A percentile compares a stretch with the other conserved stretches of the same genome.
Evolutionary conservation across 2,888 invertebrate genomes (phyloP).

Genomic region (Callyntrura sp.): DNA sequence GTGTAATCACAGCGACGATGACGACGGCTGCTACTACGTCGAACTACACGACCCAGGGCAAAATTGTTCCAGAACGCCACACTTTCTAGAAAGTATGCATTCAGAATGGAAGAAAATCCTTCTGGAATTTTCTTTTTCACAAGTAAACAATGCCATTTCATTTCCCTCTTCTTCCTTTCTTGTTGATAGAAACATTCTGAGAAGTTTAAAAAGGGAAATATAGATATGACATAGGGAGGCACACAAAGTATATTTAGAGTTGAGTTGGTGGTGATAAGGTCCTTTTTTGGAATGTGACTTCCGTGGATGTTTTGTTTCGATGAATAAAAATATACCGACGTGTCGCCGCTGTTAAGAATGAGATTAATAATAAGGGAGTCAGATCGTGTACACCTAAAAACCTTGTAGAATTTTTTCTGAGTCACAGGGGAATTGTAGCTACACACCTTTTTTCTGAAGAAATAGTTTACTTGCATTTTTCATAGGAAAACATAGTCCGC

Average conservation of each 20-base stretch:
- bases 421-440: conserved; percentile 10
- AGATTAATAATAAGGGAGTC: not conserved
- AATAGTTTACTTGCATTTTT: conserved; percentile 3
- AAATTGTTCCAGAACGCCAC: not conserved
- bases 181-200: not conserved
- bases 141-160: not conserved
- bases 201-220: not conserved
- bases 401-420: not conserved
- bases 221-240: not conserved
- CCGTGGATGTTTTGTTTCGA: not conserved
- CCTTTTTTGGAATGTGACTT: too few relatives aligned
- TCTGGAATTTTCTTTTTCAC: not conserved
- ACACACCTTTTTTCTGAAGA: not conserved
- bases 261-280: too few relatives aligned
- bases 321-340: not conserved
- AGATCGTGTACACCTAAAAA: not conserved
- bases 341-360: not conserved
- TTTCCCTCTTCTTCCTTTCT: conserved; percentile 6
- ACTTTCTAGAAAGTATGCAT: not conserved
- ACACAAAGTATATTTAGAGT: not conserved
- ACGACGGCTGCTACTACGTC: not conserved
- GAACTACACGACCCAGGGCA: not conserved
- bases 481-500: not conserved
- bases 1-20: conserved; percentile 8
- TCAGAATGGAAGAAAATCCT: not conserved